Evolutionary conservation across 1,140 invertebrate genomes (phyloP), one percentile per base, ranked within the genome.

Genomic region (Sycobia sp.): DNA sequence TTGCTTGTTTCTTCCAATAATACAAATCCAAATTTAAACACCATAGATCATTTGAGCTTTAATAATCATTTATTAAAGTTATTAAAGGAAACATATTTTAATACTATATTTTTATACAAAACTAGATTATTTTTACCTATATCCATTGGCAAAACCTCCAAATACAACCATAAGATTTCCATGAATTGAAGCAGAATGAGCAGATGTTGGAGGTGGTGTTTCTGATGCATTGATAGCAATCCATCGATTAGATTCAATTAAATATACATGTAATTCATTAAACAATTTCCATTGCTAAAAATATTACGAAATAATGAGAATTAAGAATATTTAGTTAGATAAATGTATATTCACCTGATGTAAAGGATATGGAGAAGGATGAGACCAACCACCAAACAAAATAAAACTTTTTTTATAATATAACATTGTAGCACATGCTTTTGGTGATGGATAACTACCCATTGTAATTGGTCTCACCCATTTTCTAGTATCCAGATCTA

Each of bases 371-470:
- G 92, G 86, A 36, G 93, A 93, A 20, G 96, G 94, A 81, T 96
- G 93, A 13, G 95, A 93, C 94, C 95, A 98, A 7, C 96, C 96
- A 44, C 96, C 96, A 86, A 96, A 98, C 27, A 98, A 81, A 63
- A 98, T 88, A 58, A 96, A 83, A 67, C 84, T 88, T 71, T 94
- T 89, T 70, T 91, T 89, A 79, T 96, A 93, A 63, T 87, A 84
- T 7, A 96, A 89, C 85, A 98, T 89, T 20, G 92, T 91, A 36
- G 95, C 93, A 79, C 94, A 95, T 54, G 96, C 95, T 84, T 98
- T 99, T 4, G 97, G 96, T 7, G 93, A 93, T 27, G 97, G 97
- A 84, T 97, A 97, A 36, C 88, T 91, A 23, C 95, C 95, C 78
- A 88, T 88, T 1, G 91, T 89, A 11, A 91, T 77, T 0, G 91